Evolutionary conservation across 2,113 vertebrate species (phyloP).

Genomic region (Gambusia affinis): DNA sequence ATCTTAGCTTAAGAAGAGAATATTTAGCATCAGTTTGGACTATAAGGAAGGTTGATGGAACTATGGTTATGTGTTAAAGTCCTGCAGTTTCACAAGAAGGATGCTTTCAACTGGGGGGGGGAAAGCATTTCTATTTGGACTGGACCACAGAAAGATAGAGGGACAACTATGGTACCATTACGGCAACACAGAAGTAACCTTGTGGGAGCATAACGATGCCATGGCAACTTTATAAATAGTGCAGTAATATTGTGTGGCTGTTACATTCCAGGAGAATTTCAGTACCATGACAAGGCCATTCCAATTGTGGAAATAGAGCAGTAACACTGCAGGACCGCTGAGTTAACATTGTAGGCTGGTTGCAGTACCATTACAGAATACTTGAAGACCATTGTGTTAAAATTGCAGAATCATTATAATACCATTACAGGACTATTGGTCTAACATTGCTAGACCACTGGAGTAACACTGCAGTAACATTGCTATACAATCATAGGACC

Average conservation of each 20-base stretch:
- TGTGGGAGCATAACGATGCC: neutral
- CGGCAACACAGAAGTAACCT: neutral
- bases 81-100: slow-evolving; percentile 10
- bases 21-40: slow-evolving; percentile 30
- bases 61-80: slow-evolving; percentile 15
- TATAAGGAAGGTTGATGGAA: slow-evolving; percentile 26
- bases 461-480: too few species aligned
- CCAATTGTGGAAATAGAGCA: too few species aligned
- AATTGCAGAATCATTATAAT: too few species aligned
- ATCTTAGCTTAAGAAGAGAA: slow-evolving; percentile 57
- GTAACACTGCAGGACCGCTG: too few species aligned
- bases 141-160: neutral
- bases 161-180: neutral
- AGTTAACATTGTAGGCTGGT: neutral
- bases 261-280: too few species aligned
- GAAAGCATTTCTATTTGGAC: slow-evolving; percentile 11
- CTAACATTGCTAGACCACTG: too few species aligned
- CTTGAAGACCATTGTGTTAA: neutral
- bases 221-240: neutral
- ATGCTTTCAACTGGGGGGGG: neutral
- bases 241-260: neutral
- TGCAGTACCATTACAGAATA: neutral
- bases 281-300: too few species aligned
- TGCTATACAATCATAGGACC: too few species aligned
- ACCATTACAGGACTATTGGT: too few species aligned